Evolutionary conservation across 1,140 invertebrate genomes (phyloP).

Genomic region (Oedothorax gibbosus): DNA sequence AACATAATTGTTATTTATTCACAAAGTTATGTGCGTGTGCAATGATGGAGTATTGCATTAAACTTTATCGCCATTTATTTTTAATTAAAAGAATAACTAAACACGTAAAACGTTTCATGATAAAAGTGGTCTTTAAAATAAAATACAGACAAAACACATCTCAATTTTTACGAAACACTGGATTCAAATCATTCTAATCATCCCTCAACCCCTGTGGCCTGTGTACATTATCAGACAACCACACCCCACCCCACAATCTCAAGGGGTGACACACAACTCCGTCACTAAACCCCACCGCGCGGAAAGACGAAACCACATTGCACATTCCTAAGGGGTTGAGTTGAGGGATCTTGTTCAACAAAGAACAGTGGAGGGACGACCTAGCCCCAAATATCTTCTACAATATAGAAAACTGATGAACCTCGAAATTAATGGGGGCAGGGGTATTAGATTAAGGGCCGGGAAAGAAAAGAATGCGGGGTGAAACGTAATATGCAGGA

Average conservation of each 20-base stretch:
- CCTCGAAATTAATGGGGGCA: constrained; percentile 33
- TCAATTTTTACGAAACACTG: no score
- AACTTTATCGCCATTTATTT: no score
- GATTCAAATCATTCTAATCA: no score
- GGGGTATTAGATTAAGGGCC: constrained; percentile 17
- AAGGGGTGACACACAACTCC: not conserved
- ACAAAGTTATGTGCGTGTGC: no score
- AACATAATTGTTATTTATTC: no score
- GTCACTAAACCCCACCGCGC: not conserved
- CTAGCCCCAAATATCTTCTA: not conserved
- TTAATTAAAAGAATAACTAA: no score
- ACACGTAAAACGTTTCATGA: no score
- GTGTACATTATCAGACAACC: not conserved
- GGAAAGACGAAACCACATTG: not conserved
- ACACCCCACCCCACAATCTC: not conserved
- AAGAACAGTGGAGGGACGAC: not conserved
- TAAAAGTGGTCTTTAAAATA: no score
- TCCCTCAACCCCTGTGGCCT: not conserved
- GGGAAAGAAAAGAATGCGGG: not conserved
- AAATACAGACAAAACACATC: no score
- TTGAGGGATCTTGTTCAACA: not conserved
- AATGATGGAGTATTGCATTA: no score
- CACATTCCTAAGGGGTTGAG: not conserved
- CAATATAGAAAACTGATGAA: constrained; percentile 42
- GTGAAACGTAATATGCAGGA: no score